Conservation (phyloP, 2,113 vertebrate species). For the Accipiter virgatus region DNA sequence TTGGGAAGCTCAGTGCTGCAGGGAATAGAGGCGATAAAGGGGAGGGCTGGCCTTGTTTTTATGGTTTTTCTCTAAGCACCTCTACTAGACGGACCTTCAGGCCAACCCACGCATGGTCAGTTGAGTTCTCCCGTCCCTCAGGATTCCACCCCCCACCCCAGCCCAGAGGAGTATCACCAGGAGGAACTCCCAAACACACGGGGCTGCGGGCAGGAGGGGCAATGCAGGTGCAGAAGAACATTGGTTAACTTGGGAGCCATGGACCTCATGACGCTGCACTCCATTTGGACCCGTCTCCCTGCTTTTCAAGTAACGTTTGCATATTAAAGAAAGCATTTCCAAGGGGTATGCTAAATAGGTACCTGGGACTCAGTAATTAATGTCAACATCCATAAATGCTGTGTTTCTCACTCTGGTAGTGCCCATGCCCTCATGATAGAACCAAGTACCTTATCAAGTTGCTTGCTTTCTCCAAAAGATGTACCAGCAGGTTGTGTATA, state of each 20-base stretch:
- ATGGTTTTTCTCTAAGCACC: background rate
- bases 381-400: background rate
- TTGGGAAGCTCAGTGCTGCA: background rate
- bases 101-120: background rate
- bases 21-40: background rate
- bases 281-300: background rate
- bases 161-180: background rate
- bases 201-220: background rate
- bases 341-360: background rate
- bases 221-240: background rate
- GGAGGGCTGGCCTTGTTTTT: background rate
- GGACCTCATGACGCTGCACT: fast-evolving
- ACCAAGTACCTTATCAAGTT: background rate
- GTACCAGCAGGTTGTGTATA: background rate
- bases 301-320: background rate
- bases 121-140: background rate
- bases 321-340: background rate
- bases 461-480: background rate
- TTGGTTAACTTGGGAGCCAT: background rate
- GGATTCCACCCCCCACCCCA: background rate
- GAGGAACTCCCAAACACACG: background rate
- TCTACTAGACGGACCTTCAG: background rate
- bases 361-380: background rate
- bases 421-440: fast-evolving
- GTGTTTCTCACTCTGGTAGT: background rate